Conservation (phyloP, 2,113 vertebrate species). For the Pongo abelii region DNA sequence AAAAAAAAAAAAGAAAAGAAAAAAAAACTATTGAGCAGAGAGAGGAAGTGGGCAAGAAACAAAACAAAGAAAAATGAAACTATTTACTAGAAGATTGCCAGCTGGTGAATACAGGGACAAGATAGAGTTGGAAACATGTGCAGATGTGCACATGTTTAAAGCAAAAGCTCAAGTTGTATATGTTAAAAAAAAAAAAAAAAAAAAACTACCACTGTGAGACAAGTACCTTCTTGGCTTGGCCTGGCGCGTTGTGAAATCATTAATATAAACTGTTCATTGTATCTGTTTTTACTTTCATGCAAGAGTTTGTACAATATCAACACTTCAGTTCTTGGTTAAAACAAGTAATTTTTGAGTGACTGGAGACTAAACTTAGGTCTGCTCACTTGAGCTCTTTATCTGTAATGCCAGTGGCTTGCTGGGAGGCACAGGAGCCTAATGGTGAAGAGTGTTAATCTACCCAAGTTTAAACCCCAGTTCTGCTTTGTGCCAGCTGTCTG, state of each 20-base stretch:
- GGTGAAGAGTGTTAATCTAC: neutral
- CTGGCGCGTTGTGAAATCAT: neutral
- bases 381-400: neutral
- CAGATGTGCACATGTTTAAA: neutral
- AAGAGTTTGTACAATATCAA: neutral
- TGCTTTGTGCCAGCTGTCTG: neutral
- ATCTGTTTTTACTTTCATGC: neutral
- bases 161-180: neutral
- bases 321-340: neutral
- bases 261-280: neutral
- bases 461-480: neutral
- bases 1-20: neutral
- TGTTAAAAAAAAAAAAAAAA: neutral
- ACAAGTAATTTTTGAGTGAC: neutral
- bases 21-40: too few species aligned
- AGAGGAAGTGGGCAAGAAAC: too few species aligned
- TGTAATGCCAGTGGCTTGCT: neutral
- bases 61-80: neutral
- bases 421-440: neutral
- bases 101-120: neutral
- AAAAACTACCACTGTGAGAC: neutral
- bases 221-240: neutral
- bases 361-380: neutral
- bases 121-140: neutral
- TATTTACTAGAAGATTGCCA: neutral